These are phyloP conservation scores for Theretra japonica DNA, from an alignment of 2,888 invertebrate genomes.

Conservation along the genomic window DNA sequence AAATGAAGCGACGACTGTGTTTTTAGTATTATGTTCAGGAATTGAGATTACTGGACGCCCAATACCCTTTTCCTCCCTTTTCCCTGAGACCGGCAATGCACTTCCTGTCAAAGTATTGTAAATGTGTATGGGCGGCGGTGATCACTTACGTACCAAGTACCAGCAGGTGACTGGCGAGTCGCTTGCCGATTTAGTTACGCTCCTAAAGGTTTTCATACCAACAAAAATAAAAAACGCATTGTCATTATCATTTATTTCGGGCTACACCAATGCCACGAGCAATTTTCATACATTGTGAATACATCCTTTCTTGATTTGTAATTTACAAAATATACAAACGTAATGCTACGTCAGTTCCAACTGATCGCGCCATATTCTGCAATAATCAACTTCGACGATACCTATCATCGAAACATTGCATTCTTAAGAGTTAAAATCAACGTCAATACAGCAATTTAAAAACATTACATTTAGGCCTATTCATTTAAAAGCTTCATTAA, in stretches of 20 bases:
- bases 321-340: slow-evolving; percentile 26
- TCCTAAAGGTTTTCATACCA: too few species aligned
- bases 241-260: slow-evolving; percentile 23
- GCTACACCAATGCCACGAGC: slow-evolving; percentile 18
- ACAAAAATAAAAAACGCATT: not conserved
- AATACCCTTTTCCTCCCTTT: too few species aligned
- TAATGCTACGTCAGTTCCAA: slow-evolving; percentile 1
- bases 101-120: too few species aligned
- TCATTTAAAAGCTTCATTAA: slow-evolving; percentile 8
- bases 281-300: slow-evolving; percentile 17
- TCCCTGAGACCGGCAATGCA: too few species aligned
- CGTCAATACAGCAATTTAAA: not conserved
- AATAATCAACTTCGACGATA: not conserved
- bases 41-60: too few species aligned
- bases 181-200: not conserved
- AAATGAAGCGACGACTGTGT: too few species aligned
- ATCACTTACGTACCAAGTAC: too few species aligned
- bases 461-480: slow-evolving; percentile 20
- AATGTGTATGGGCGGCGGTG: too few species aligned
- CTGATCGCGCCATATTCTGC: not conserved
- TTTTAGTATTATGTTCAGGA: too few species aligned
- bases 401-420: not conserved
- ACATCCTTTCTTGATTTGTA: slow-evolving; percentile 17
- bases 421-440: not conserved
- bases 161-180: too few species aligned